Conservation (phyloP, 2,113 vertebrate species). For the Mesitornis unicolor region DNA sequence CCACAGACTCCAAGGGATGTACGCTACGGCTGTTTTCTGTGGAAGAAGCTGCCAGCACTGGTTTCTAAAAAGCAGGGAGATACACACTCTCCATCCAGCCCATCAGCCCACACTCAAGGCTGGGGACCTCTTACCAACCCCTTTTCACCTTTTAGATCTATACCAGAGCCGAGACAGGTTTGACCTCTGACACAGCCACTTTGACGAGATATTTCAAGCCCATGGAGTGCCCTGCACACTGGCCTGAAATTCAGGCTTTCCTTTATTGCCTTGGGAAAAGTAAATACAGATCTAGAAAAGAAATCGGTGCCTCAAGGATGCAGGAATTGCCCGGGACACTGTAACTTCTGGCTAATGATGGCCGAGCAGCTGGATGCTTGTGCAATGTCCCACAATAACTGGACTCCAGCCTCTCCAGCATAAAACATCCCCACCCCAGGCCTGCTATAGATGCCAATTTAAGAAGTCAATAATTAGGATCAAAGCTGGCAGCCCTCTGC, state of each 20-base stretch:
- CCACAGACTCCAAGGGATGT: background rate
- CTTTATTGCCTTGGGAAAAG: background rate
- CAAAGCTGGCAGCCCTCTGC: background rate
- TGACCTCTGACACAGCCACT: background rate
- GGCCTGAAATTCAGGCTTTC: background rate
- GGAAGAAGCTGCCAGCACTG: background rate
- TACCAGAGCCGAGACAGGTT: background rate
- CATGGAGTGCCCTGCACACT: fast-evolving
- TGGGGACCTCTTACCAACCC: background rate
- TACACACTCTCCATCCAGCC: background rate
- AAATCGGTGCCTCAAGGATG: background rate
- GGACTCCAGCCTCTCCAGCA: background rate
- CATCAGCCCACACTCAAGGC: background rate
- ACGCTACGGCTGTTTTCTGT: fast-evolving
- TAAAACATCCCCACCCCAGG: background rate
- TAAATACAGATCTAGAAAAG: background rate
- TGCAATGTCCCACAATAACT: background rate
- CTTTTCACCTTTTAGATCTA: background rate
- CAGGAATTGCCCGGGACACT: fast-evolving
- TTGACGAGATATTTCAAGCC: background rate
- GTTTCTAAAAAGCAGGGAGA: background rate
- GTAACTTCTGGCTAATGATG: fast-evolving
- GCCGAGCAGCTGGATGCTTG: background rate
- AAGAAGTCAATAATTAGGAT: background rate
- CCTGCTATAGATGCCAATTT: background rate